phyloP scores from a whole-genome alignment of 2,888 invertebrate species.

The Cylindroiulus punctatus region DNA sequence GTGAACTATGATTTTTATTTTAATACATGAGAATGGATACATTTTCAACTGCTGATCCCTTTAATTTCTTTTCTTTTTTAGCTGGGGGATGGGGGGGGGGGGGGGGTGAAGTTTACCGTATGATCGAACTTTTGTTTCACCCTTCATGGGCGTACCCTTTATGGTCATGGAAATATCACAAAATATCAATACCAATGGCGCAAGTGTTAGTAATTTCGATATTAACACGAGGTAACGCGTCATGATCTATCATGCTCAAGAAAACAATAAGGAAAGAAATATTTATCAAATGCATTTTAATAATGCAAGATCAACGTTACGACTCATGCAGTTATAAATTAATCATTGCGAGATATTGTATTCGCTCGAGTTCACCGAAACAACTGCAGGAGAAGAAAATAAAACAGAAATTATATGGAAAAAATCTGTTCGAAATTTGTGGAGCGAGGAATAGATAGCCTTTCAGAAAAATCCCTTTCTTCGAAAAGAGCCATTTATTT shows the following conservation, averaged over 20 bases:
- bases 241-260: neutral
- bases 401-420: neutral
- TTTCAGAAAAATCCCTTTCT: neutral
- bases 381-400: neutral
- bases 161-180: too few relatives aligned
- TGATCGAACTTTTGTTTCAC: too few relatives aligned
- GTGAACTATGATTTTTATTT: too few relatives aligned
- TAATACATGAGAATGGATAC: too few relatives aligned
- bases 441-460: neutral
- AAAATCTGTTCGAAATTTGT: neutral
- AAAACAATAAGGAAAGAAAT: neutral
- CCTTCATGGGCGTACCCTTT: too few relatives aligned
- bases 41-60: too few relatives aligned
- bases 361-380: neutral
- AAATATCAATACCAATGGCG: neutral
- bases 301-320: neutral
- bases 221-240: neutral
- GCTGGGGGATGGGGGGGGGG: too few relatives aligned
- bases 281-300: constrained; percentile 1
- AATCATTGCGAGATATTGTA: neutral
- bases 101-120: too few relatives aligned
- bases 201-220: neutral
- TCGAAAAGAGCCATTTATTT: neutral
- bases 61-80: too few relatives aligned
- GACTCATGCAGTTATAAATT: neutral